These are phyloP conservation scores for Caenorhabditis macrosperma DNA, from an alignment of 2,888 invertebrate species.

Conservation along the genomic window DNA sequence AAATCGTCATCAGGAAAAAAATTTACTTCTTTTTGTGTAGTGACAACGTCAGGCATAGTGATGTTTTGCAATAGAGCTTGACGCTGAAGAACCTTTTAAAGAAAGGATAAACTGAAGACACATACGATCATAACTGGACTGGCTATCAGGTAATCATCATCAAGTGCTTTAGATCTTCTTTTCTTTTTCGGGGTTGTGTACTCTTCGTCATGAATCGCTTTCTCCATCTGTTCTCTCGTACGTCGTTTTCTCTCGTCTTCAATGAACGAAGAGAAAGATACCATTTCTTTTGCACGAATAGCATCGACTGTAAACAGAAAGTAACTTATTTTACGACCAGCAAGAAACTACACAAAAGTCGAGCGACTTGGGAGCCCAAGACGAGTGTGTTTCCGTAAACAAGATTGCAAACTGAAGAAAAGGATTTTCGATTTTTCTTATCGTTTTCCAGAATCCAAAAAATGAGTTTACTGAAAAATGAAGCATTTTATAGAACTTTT, in stretches of 20 bases:
- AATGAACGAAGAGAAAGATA: constrained; percentile 6
- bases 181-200: constrained; percentile 26
- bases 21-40: neutral
- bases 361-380: constrained; percentile 15
- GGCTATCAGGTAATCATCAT: neutral
- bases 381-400: constrained; percentile 42
- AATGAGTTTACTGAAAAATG: constrained; percentile 11
- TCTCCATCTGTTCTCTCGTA: constrained; percentile 26
- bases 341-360: constrained; percentile 15
- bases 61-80: constrained; percentile 19
- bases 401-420: constrained; percentile 19
- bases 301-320: constrained; percentile 30
- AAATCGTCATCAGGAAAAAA: constrained; percentile 8
- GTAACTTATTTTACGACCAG: neutral
- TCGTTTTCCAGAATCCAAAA: constrained; percentile 4
- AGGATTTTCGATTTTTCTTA: neutral
- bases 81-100: constrained; percentile 11
- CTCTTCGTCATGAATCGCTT: neutral
- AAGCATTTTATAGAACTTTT: neutral
- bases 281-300: constrained; percentile 6
- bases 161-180: constrained; percentile 5
- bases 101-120: neutral
- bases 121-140: constrained; percentile 4
- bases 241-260: constrained; percentile 29
- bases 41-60: constrained; percentile 27